Evolutionary conservation across 2,888 invertebrate species (phyloP), one percentile per base, ranked within the genome.

Genomic region (Leucophenga maculata): DNA sequence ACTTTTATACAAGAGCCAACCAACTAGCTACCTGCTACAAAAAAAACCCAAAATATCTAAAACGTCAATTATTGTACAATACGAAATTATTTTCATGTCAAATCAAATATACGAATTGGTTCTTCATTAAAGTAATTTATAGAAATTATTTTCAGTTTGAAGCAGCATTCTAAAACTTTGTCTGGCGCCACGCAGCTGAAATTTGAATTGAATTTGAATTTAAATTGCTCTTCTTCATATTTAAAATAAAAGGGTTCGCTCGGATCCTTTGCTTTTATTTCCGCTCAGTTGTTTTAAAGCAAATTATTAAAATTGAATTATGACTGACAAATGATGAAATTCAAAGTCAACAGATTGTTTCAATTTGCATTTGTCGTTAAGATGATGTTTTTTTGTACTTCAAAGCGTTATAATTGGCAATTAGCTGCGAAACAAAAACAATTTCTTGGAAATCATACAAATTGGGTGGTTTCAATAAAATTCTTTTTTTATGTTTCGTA

Each of bases 261-360:
- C 16, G 18, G 6, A 18, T 50, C 50, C 50, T 50, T 16, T 48
- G 3, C 4, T 13, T 48, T 13, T 13, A 16, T 48, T 22, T 55
- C 55, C 65, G 14, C 66, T 65, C 57, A 66, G 39, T 65, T 59
- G 60, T 18, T 65, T 50, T 54, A 68, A 74, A 70, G 55, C 67
- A 74, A 75, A 76, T 77, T 78, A 77, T 74, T 75, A 74, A 77
- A 78, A 79, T 78, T 77, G 78, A 83, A 75, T 83, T 83, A 81
- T 78, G 76, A 78, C 76, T 76, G 77, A 79, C 81, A 80, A 83
- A 82, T 77, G 73, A 44, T 16, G 32, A 65, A 16, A 32, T 44
- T 52, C 32, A 55, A 39, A 39, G 46, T n/a, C 67, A 54, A 59
- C 13, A 65, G 66, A 59, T 26, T 55, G 13, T 39, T 16, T 60